Evolutionary conservation across 23 tunicate genomes (phyloP), one percentile per base, ranked within the genome.

Genomic region (Styela clava): DNA sequence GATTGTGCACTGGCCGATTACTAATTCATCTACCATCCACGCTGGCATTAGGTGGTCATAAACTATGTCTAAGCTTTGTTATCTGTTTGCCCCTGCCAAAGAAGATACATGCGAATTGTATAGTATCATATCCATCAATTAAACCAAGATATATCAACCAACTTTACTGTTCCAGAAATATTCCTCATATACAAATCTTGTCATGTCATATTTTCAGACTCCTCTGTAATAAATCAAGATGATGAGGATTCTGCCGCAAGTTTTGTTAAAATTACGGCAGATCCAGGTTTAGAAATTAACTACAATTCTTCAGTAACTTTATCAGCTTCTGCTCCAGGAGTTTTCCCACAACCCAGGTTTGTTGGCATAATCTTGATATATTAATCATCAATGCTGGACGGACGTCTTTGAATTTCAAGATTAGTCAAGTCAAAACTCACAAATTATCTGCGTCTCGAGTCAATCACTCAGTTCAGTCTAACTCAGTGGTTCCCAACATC

Each of bases 331-430:
- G 85, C 90, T 2, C 52, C 74, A 32, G 96, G 89, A 56, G 82
- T 77, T n/a, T 90, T 90, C 63, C 96, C 96, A 18, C 84, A 82
- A 37, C 96, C 96, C 28, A 90, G 86, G 96, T 90, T n/a, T n/a
- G n/a, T n/a, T n/a, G n/a, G n/a, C n/a, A 85, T 68, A 64, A 24
- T 36, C 33, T 73, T 2, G 51, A 62, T 68, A 23, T 24, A 18
- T 68, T 23, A 24, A 16, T 3, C 25, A 19, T 7, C 44, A 12
- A 12, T 31, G 36, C 9, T 31, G 24, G 36, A 12, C 5, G 7
- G 12, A 3, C 36, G 9, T 72, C 31, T 27, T 3, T 65, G 3
- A 27, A 9, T 65, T 5, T n/a, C n/a, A n/a, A n/a, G n/a, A n/a
- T n/a, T n/a, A n/a, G n/a, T n/a, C n/a, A n/a, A n/a, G n/a, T n/a